Conservation (phyloP, 2,888 invertebrate species). For the Protodeltote pygarga region DNA sequence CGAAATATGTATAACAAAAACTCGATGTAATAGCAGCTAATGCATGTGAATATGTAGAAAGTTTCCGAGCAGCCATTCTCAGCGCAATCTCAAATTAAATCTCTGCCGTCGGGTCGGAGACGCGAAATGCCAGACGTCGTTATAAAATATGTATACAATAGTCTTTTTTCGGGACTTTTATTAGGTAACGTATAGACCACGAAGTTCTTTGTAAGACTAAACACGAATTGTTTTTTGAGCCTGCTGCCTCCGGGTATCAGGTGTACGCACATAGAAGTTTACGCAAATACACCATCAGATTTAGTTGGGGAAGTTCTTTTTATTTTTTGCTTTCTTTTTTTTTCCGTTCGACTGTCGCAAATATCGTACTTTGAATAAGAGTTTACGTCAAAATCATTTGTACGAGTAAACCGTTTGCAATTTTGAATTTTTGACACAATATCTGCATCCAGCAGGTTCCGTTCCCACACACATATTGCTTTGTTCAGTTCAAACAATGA, state of each 20-base stretch:
- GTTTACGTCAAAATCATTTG: too few species aligned
- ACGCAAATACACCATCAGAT: not conserved
- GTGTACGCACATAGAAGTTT: conserved; percentile 5
- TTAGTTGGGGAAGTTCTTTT: not conserved
- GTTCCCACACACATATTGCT: too few species aligned
- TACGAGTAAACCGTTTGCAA: too few species aligned
- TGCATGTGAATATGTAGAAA: conserved; percentile 78
- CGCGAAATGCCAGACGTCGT: conserved; percentile 59
- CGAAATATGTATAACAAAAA: conserved; percentile 66
- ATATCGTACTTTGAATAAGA: too few species aligned
- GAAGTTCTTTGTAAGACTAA: conserved; percentile 42
- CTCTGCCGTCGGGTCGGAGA: conserved; percentile 67
- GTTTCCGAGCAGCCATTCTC: conserved; percentile 69
- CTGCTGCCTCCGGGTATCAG: conserved; percentile 2
- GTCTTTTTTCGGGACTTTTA: conserved; percentile 62
- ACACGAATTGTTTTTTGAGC: conserved; percentile 31
- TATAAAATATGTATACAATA: conserved; percentile 68
- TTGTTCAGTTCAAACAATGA: too few species aligned
- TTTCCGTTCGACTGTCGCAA: too few species aligned
- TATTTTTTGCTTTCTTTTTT: not conserved
- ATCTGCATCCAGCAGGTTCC: too few species aligned
- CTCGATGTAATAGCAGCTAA: conserved; percentile 72
- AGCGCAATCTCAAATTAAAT: conserved; percentile 84
- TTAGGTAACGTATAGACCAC: conserved; percentile 58
- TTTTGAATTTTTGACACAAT: too few species aligned